phyloP scores from a whole-genome alignment of 2,888 invertebrate species.

The Caenorhabditis japonica region DNA sequence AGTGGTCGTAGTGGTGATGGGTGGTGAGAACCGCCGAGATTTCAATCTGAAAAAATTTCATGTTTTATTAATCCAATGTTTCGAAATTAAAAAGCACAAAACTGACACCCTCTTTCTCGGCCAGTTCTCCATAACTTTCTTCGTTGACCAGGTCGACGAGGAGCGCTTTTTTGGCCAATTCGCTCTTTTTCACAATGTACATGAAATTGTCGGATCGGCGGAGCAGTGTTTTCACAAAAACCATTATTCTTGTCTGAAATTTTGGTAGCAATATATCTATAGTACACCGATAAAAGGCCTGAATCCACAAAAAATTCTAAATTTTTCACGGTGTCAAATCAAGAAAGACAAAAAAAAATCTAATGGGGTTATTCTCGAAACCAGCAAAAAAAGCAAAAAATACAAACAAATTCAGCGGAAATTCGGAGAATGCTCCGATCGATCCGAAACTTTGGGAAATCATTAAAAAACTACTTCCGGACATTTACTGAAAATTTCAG shows the following conservation, averaged over 20 bases:
- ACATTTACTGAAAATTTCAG: no score
- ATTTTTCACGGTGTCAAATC: no score
- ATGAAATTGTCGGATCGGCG: slow-evolving; percentile 69
- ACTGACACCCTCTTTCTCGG: slow-evolving; percentile 51
- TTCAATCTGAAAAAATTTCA: slow-evolving; percentile 38
- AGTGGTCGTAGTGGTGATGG: slow-evolving; percentile 76
- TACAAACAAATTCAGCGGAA: no score
- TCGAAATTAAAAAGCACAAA: not conserved
- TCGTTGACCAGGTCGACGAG: slow-evolving; percentile 72
- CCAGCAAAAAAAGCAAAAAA: no score
- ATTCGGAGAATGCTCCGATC: no score
- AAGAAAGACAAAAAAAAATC: no score
- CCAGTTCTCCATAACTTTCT: slow-evolving; percentile 52
- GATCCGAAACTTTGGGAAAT: no score
- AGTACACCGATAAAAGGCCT: no score
- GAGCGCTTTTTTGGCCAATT: slow-evolving; percentile 47
- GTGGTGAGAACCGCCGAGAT: slow-evolving; percentile 70
- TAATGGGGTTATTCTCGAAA: no score
- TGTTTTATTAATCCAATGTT: not conserved
- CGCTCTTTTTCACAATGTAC: slow-evolving; percentile 57
- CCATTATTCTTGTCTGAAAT: slow-evolving; percentile 43
- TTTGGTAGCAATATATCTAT: no score
- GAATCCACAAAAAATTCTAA: no score
- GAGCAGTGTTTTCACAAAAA: slow-evolving; percentile 65
- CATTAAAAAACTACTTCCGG: no score